phyloP scores from a whole-genome alignment of 2,888 invertebrate species.

The Hofmannophila pseudospretella region DNA sequence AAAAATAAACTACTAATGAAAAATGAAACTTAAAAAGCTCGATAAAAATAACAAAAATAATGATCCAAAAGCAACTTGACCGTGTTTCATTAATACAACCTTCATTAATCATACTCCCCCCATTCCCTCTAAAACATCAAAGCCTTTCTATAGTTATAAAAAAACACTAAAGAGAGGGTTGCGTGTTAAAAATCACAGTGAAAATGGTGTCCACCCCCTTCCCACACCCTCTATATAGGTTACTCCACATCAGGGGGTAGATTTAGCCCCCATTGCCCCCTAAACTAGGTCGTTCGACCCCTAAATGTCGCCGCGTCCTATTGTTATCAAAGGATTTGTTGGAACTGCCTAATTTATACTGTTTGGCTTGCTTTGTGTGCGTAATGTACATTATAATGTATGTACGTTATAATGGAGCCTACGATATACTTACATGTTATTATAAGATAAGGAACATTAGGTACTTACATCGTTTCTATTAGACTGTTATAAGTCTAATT shows the following conservation, averaged over 20 bases:
- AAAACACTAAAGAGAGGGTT: slow-evolving; percentile 20
- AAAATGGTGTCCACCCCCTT: slow-evolving; percentile 10
- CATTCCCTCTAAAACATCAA: neutral
- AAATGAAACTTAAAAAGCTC: neutral
- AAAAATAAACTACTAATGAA: no score
- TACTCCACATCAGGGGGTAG: slow-evolving; percentile 18
- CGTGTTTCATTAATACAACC: slow-evolving; percentile 1
- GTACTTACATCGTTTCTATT: no score
- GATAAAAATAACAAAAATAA: neutral
- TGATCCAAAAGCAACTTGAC: no score
- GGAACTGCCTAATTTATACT: slow-evolving; percentile 6
- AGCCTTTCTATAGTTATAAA: slow-evolving; percentile 9
- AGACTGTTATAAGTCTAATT: no score
- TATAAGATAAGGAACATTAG: no score
- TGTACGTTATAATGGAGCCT: no score
- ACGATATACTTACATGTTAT: no score
- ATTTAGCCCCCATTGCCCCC: slow-evolving; percentile 4
- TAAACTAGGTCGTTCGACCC: slow-evolving; percentile 13
- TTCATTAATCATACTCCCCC: slow-evolving; percentile 4
- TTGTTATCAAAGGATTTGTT: slow-evolving; percentile 17
- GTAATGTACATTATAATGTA: no score
- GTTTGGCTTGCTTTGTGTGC: no score
- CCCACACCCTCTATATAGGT: slow-evolving; percentile 15
- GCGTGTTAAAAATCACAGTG: slow-evolving; percentile 31
- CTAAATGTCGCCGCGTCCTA: slow-evolving; percentile 14